Evolutionary conservation across 92 coral and sea anemone species (phyloP).

Genomic region (Scolanthus callimorphus): DNA sequence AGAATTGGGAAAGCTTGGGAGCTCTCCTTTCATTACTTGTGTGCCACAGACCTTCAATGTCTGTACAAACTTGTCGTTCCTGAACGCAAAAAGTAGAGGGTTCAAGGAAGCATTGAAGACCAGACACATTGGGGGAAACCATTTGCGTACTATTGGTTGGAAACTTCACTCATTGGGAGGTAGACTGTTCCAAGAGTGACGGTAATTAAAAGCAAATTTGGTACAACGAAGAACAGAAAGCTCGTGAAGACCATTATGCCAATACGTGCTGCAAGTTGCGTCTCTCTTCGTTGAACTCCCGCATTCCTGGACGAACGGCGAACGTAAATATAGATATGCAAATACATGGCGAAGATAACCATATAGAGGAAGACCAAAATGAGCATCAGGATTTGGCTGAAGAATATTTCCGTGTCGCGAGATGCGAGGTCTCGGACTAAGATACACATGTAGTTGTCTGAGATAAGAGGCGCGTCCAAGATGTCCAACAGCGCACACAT

Average conservation of each 20-base stretch:
- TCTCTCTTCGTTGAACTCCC: slow-evolving; percentile 34
- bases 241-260: slow-evolving; percentile 41
- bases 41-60: slow-evolving; percentile 5
- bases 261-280: slow-evolving; percentile 45
- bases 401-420: slow-evolving; percentile 19
- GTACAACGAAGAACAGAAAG: slow-evolving; percentile 41
- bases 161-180: background rate
- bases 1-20: background rate
- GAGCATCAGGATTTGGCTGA: slow-evolving; percentile 31
- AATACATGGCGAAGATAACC: slow-evolving; percentile 17
- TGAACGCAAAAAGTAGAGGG: slow-evolving; percentile 44
- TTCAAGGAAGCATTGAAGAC: slow-evolving; percentile 51
- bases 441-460: slow-evolving; percentile 51
- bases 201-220: slow-evolving; percentile 12
- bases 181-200: slow-evolving; percentile 2
- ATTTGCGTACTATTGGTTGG: slow-evolving; percentile 14
- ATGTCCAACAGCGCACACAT: slow-evolving; percentile 21
- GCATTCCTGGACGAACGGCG: slow-evolving; percentile 25
- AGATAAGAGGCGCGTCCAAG: slow-evolving; percentile 17
- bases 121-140: slow-evolving; percentile 48
- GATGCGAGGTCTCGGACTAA: slow-evolving; percentile 16
- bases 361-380: slow-evolving; percentile 17
- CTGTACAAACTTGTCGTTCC: slow-evolving; percentile 41
- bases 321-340: slow-evolving; percentile 37
- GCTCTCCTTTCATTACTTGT: background rate